Evolutionary conservation across 2,113 vertebrate genomes (phyloP).

Genomic region (Pelecanus crispus): DNA sequence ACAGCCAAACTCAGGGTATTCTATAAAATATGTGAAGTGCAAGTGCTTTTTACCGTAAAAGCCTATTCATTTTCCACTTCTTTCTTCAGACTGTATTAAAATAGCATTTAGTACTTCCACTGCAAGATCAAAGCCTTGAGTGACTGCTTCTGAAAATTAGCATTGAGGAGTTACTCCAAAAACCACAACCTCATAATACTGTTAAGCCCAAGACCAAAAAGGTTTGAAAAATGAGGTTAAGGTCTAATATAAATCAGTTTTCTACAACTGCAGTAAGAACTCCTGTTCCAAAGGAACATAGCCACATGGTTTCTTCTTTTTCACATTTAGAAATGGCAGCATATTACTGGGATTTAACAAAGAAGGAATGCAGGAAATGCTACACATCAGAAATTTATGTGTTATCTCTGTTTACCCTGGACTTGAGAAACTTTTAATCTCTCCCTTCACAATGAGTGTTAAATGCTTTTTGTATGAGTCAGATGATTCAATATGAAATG

Average conservation of each 20-base stretch:
- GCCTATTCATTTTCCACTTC: not conserved
- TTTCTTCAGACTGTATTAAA: not conserved
- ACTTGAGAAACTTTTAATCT: not conserved
- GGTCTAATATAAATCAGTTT: not conserved
- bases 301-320: not conserved
- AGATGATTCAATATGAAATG: not conserved
- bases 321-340: not conserved
- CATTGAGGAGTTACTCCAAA: not conserved
- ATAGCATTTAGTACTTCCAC: not conserved
- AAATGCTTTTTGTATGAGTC: not conserved
- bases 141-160: not conserved
- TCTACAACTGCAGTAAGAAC: not conserved
- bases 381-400: not conserved
- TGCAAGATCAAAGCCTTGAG: not conserved
- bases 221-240: not conserved
- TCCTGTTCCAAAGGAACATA: not conserved
- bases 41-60: not conserved
- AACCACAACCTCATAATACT: rapidly evolving
- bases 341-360: not conserved
- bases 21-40: not conserved
- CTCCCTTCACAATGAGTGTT: not conserved
- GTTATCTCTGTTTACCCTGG: not conserved
- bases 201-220: not conserved
- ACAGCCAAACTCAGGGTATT: not conserved
- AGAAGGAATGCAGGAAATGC: not conserved